Conservation (phyloP, 1,140 invertebrate species). For the Contarinia nasturtii region DNA sequence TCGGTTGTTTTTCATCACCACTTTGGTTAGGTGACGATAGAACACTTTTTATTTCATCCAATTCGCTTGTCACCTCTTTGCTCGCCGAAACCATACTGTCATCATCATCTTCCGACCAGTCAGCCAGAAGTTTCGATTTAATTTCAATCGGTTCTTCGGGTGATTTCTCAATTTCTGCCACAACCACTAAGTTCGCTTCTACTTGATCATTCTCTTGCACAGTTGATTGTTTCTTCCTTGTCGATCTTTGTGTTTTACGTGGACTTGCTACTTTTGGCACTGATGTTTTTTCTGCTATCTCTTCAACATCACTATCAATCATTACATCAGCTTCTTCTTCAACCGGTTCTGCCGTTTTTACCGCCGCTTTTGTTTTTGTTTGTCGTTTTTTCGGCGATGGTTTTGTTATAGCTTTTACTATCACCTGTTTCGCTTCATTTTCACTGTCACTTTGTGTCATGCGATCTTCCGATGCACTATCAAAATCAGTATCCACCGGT, state of each 20-base stretch:
- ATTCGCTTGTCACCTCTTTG: slow-evolving; percentile 12
- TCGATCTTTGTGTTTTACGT: not conserved
- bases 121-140: slow-evolving; percentile 11
- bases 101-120: slow-evolving; percentile 21
- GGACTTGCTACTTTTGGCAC: not conserved
- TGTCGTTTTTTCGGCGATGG: no score
- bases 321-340: no score
- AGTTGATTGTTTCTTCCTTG: not conserved
- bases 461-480: no score
- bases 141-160: no score
- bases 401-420: no score
- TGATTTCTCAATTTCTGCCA: not conserved
- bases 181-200: not conserved
- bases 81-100: slow-evolving; percentile 16
- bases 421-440: no score
- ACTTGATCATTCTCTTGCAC: not conserved
- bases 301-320: not conserved
- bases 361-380: no score
- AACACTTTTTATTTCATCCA: slow-evolving; percentile 7
- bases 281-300: not conserved
- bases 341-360: no score
- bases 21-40: not conserved
- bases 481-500: no score
- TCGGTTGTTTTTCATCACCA: no score
- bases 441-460: not conserved